Percentiles rank a stretch among this genome's conserved stretches.
Evolutionary conservation across 2,888 invertebrate species (phyloP).

Genomic region (Drosophila putrida): DNA sequence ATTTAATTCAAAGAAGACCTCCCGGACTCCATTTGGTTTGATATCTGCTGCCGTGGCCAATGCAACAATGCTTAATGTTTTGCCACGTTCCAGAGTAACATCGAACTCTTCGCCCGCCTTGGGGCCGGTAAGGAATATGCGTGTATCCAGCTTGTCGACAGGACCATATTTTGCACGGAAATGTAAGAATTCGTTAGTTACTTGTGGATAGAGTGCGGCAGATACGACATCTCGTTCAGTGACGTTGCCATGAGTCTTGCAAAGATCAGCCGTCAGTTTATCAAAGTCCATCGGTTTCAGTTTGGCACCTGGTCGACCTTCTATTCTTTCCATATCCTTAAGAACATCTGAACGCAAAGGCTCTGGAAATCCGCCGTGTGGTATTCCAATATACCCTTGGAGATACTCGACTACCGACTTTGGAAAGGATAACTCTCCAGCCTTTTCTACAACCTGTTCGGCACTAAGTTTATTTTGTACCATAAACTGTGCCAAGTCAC

Average conservation of each 20-base stretch:
- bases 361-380: slow-evolving; percentile 98
- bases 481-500: slow-evolving; percentile 99
- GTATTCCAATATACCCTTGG: slow-evolving; percentile 97
- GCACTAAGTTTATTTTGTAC: slow-evolving; percentile 97
- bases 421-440: slow-evolving; percentile 98
- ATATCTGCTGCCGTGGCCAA: slow-evolving; percentile 97
- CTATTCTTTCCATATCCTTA: slow-evolving; percentile 93
- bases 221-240: slow-evolving; percentile 97
- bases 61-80: slow-evolving; percentile 97
- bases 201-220: slow-evolving; percentile 97
- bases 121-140: slow-evolving; percentile 97
- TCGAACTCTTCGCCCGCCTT: slow-evolving; percentile 94
- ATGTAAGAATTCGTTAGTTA: slow-evolving; percentile 94
- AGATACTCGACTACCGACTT: slow-evolving; percentile 98
- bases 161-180: slow-evolving; percentile 96
- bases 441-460: slow-evolving; percentile 92
- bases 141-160: slow-evolving; percentile 97
- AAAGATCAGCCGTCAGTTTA: slow-evolving; percentile 90
- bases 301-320: slow-evolving; percentile 95
- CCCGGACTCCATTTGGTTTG: slow-evolving; percentile 95
- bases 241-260: slow-evolving; percentile 89
- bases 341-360: slow-evolving; percentile 93
- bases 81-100: slow-evolving; percentile 97
- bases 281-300: slow-evolving; percentile 94
- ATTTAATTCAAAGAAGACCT: slow-evolving; percentile 99